Evolutionary conservation across 2,888 invertebrate genomes (phyloP).

Genomic region (Sceliomorpha sp.): DNA sequence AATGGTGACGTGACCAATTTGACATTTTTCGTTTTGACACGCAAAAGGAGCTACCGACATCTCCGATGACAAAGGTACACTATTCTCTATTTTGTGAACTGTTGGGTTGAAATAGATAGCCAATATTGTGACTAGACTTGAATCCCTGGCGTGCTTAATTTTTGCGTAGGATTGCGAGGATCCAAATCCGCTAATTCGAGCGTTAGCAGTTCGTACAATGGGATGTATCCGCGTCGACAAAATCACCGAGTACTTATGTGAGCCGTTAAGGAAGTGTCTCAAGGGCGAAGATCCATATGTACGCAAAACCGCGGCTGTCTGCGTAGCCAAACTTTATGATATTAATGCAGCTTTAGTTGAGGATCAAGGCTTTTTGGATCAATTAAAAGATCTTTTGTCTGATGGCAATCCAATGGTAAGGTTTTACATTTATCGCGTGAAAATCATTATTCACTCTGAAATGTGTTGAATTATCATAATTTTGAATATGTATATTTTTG

Average conservation of each 20-base stretch:
- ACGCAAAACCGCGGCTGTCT: slow-evolving; percentile 99
- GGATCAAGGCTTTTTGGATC: slow-evolving; percentile 97
- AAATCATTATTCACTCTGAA: not conserved
- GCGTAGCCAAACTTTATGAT: slow-evolving; percentile 99
- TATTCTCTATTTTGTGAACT: slow-evolving; percentile 64
- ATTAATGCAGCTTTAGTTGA: slow-evolving; percentile 87
- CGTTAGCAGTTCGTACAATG: slow-evolving; percentile 99
- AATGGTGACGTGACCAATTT: slow-evolving; percentile 81
- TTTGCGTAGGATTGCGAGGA: slow-evolving; percentile 97
- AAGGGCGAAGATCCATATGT: slow-evolving; percentile 99
- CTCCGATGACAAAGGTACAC: slow-evolving; percentile 80
- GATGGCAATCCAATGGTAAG: slow-evolving; percentile 99
- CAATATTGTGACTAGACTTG: slow-evolving; percentile 80
- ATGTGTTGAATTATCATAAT: not conserved
- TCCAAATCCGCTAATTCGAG: slow-evolving; percentile 98
- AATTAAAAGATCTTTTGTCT: slow-evolving; percentile 96
- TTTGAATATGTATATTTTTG: too few species aligned
- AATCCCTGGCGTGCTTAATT: slow-evolving; percentile 81
- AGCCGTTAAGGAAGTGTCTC: slow-evolving; percentile 96
- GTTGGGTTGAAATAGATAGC: slow-evolving; percentile 78
- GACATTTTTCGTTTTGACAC: slow-evolving; percentile 81
- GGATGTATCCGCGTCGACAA: slow-evolving; percentile 99
- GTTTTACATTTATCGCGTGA: too few species aligned
- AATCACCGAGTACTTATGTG: slow-evolving; percentile 99
- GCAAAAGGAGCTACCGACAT: slow-evolving; percentile 80